A percentile compares a stretch with the other conserved stretches of the same genome.
Conservation (phyloP, 1,140 invertebrate species). For the Anoplophora glabripennis region DNA sequence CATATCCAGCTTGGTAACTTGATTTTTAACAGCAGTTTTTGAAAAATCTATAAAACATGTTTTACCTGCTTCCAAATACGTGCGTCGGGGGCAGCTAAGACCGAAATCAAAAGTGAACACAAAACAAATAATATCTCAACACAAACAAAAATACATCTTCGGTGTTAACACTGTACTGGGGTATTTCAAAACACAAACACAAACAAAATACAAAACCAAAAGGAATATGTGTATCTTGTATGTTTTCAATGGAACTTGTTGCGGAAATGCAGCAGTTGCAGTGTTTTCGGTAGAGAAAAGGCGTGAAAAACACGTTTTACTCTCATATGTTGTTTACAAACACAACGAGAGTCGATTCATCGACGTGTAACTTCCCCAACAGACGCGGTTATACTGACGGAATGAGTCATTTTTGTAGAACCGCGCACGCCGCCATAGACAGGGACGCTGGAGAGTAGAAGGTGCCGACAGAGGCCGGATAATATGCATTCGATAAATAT, state of each 20-base stretch:
- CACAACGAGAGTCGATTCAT: constrained; percentile 8
- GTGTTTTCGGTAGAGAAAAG: constrained; percentile 4
- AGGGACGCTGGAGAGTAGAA: constrained; percentile 3
- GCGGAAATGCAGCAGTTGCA: too few relatives aligned
- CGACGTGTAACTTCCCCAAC: constrained; percentile 4
- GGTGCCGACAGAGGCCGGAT: not conserved
- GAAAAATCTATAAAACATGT: constrained; percentile 4
- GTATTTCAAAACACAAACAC: constrained; percentile 10
- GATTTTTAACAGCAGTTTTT: constrained; percentile 3
- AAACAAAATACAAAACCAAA: constrained; percentile 3
- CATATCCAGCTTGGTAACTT: constrained; percentile 4
- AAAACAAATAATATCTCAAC: constrained; percentile 10
- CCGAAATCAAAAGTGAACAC: not conserved
- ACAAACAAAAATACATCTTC: constrained; percentile 11
- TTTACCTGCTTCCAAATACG: not conserved
- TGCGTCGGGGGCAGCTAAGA: too few relatives aligned
- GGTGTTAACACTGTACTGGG: constrained; percentile 6
- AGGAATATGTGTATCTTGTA: not conserved
- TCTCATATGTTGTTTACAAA: constrained; percentile 31
- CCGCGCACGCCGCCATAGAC: constrained; percentile 19
- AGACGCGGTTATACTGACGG: constrained; percentile 22
- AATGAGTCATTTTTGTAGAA: constrained; percentile 25
- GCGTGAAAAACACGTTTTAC: constrained; percentile 19
- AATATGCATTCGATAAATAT: not conserved
- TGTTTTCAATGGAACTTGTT: not conserved